These are phyloP conservation scores for Sinodicranocentrus sp. DNA, from an alignment of 2,888 invertebrate species.

Conservation along the genomic window DNA sequence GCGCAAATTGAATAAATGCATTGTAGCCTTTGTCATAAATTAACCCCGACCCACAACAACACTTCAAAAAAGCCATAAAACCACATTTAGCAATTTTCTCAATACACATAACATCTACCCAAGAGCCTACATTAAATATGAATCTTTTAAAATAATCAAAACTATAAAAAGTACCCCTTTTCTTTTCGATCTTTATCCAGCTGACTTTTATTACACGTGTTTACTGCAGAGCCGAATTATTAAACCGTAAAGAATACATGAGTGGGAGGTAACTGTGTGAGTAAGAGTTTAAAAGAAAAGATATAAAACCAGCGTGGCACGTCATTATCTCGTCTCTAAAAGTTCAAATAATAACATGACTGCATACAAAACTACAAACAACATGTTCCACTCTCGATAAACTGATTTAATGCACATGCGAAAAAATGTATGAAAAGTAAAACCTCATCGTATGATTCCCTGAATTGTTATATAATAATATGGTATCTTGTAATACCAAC, in stretches of 20 bases:
- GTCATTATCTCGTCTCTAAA: neutral
- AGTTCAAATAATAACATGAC: no score
- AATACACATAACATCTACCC: no score
- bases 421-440: neutral
- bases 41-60: no score
- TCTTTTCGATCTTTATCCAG: neutral
- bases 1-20: no score
- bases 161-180: no score
- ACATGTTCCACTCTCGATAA: neutral
- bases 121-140: no score
- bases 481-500: neutral
- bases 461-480: neutral
- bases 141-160: no score
- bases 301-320: neutral
- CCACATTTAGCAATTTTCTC: no score
- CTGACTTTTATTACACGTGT: conserved; percentile 8
- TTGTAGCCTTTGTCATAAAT: no score
- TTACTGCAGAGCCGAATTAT: conserved; percentile 7
- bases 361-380: neutral
- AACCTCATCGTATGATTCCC: neutral
- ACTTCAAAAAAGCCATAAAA: no score
- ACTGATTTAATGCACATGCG: neutral
- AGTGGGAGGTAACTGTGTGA: neutral
- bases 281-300: neutral
- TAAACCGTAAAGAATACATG: conserved; percentile 34